Conservation (phyloP, 2,797 vertebrate species). For the Lepilemur septentrionalis region DNA sequence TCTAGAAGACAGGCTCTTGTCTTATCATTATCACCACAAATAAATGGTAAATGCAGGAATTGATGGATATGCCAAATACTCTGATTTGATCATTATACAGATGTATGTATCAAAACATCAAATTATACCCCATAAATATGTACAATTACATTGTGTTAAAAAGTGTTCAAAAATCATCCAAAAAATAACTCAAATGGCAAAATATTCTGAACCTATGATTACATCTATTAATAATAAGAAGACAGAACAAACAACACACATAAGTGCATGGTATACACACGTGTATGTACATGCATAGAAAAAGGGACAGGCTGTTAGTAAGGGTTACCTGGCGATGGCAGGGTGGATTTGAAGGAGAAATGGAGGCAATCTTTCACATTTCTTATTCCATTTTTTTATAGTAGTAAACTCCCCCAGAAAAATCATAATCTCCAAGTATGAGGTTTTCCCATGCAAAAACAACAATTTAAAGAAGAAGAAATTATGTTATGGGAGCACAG, state of each 20-base stretch:
- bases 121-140: neutral
- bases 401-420: neutral
- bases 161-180: neutral
- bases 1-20: neutral
- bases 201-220: neutral
- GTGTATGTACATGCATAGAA: neutral
- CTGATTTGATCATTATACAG: neutral
- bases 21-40: neutral
- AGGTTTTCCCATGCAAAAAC: neutral
- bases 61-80: neutral
- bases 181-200: neutral
- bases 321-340: neutral
- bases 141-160: neutral
- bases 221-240: neutral
- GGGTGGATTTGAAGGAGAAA: neutral
- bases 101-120: neutral
- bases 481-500: neutral
- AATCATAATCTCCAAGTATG: neutral
- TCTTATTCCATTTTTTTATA: neutral
- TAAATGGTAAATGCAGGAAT: neutral
- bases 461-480: conserved; percentile 10
- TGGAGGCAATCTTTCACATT: neutral
- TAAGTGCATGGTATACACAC: neutral
- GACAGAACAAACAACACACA: neutral
- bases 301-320: neutral